A percentile compares a stretch with the other conserved stretches of the same genome.
Conservation (phyloP, 2,888 invertebrate species). For the Phengaris arion region DNA sequence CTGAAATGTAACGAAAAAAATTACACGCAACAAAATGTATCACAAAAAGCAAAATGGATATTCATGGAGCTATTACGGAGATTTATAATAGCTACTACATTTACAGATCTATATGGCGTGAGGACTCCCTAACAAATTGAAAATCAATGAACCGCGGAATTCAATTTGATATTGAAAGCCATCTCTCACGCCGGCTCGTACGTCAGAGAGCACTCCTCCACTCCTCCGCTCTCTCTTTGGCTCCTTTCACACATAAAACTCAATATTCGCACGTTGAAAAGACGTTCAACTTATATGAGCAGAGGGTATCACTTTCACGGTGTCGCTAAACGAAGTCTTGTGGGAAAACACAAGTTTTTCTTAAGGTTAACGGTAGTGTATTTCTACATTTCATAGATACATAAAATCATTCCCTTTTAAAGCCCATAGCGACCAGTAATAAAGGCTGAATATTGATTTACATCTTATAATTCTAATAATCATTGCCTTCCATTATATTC, state of each 20-base stretch:
- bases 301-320: constrained; percentile 38
- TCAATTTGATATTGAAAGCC: constrained; percentile 83
- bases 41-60: constrained; percentile 26
- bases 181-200: constrained; percentile 69
- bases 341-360: constrained; percentile 28
- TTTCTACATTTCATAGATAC: not conserved
- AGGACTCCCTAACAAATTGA: constrained; percentile 77
- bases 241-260: constrained; percentile 63
- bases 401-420: not conserved
- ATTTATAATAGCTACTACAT: constrained; percentile 64
- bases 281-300: constrained; percentile 45
- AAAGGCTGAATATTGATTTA: not conserved
- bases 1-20: not conserved
- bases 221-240: constrained; percentile 61
- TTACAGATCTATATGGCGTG: constrained; percentile 65
- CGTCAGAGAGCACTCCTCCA: constrained; percentile 60
- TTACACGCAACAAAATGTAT: constrained; percentile 17
- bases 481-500: not conserved
- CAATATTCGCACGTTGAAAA: constrained; percentile 51
- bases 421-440: not conserved
- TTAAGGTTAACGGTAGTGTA: constrained; percentile 30
- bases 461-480: not conserved
- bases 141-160: constrained; percentile 83
- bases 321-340: constrained; percentile 40
- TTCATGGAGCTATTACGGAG: constrained; percentile 38